phyloP scores from a whole-genome alignment of 92 coral and sea anemone species.

The Anthopleura xanthogrammica region DNA sequence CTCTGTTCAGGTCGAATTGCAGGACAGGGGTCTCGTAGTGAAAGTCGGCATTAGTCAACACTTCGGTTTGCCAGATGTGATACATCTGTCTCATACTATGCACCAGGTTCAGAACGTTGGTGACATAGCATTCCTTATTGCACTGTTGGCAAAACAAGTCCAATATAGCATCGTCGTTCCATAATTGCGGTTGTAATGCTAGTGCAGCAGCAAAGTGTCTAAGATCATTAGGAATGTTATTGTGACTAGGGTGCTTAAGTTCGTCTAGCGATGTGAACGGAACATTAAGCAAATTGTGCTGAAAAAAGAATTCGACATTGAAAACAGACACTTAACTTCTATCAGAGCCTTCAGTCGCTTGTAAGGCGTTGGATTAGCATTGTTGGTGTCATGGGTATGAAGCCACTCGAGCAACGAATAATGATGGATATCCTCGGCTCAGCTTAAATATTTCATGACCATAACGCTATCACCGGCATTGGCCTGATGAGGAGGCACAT shows the following conservation, averaged over 20 bases:
- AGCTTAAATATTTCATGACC: background rate
- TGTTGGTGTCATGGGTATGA: background rate
- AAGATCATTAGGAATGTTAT: background rate
- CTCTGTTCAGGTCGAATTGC: too few relatives aligned
- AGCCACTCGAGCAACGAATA: background rate
- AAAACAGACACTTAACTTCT: conserved; percentile 24
- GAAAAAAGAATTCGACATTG: conserved; percentile 27
- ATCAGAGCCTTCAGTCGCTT: conserved; percentile 17
- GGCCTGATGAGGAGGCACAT: background rate
- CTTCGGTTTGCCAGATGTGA: too few relatives aligned
- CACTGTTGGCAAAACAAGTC: conserved; percentile 2
- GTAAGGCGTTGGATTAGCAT: background rate
- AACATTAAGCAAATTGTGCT: conserved; percentile 6
- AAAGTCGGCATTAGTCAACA: too few relatives aligned
- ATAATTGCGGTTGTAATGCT: background rate
- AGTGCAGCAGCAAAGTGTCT: conserved; percentile 18
- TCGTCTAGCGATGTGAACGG: background rate
- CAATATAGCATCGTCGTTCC: background rate
- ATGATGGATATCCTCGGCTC: background rate
- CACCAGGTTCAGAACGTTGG: background rate
- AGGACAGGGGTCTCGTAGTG: too few relatives aligned
- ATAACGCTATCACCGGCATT: background rate
- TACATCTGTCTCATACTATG: too few relatives aligned
- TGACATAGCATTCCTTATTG: background rate
- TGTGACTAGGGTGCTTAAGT: conserved; percentile 9